Evolutionary conservation across 2,113 vertebrate genomes (phyloP).

Genomic region (Propithecus coquereli): DNA sequence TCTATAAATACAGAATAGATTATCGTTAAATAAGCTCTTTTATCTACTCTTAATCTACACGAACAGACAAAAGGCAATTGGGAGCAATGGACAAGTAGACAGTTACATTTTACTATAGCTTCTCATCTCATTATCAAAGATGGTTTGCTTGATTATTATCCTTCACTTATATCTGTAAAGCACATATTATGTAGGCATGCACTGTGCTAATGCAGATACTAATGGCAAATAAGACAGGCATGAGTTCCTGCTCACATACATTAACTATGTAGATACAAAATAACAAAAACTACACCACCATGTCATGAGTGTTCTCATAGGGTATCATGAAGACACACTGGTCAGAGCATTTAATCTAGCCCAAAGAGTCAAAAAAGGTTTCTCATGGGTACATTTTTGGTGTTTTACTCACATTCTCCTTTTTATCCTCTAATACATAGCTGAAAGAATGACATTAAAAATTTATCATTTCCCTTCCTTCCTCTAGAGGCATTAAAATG

Average conservation of each 20-base stretch:
- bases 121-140: background rate
- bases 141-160: background rate
- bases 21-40: background rate
- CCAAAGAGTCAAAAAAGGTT: background rate
- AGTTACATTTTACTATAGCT: background rate
- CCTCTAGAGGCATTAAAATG: constrained; percentile 5
- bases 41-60: background rate
- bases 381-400: background rate
- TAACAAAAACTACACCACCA: background rate
- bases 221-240: background rate
- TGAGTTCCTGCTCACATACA: background rate
- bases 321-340: background rate
- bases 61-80: background rate
- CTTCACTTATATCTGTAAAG: background rate
- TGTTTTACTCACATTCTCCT: background rate
- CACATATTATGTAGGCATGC: background rate
- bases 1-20: background rate
- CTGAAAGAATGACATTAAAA: constrained; percentile 7
- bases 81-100: background rate
- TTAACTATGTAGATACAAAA: background rate
- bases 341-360: background rate
- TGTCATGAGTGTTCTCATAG: background rate
- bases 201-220: background rate
- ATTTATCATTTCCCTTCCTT: background rate
- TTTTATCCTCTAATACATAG: constrained; percentile 24